These are phyloP conservation scores for Hypocryptadius cinnamomeus DNA, from an alignment of 2,113 vertebrate species.

Conservation along the genomic window DNA sequence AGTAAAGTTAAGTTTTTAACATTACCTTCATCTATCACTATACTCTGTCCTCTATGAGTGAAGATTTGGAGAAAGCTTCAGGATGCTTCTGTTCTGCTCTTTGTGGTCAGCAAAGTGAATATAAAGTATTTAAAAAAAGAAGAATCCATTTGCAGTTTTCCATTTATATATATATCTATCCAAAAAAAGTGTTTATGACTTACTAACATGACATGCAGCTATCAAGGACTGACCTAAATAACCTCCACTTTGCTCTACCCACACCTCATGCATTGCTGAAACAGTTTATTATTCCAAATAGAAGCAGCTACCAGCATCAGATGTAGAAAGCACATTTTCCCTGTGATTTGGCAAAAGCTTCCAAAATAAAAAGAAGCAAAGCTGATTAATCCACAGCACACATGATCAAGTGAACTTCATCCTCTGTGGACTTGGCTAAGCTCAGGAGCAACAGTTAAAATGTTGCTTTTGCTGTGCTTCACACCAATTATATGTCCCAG, in stretches of 20 bases:
- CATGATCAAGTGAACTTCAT: neutral
- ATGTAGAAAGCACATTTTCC: neutral
- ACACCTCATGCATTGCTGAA: neutral
- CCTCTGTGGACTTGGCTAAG: neutral
- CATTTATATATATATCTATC: neutral
- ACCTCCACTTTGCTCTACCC: neutral
- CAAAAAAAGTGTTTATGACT: neutral
- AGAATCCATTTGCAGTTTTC: neutral
- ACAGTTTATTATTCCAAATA: neutral
- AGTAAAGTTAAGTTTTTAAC: neutral
- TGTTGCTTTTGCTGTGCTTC: neutral
- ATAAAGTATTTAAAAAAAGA: neutral
- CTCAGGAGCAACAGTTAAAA: neutral
- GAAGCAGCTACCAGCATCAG: neutral
- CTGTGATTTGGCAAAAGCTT: neutral
- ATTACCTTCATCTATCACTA: neutral
- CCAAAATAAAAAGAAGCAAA: neutral
- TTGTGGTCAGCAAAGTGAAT: neutral
- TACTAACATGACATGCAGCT: neutral
- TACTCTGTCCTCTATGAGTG: neutral
- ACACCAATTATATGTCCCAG: neutral
- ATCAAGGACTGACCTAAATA: neutral
- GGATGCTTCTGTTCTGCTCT: neutral
- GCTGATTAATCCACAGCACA: neutral
- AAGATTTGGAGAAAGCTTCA: neutral